A percentile compares a stretch with the other conserved stretches of the same genome.
Evolutionary conservation across 1,140 invertebrate genomes (phyloP).

Genomic region (Campoletis sonorensis): DNA sequence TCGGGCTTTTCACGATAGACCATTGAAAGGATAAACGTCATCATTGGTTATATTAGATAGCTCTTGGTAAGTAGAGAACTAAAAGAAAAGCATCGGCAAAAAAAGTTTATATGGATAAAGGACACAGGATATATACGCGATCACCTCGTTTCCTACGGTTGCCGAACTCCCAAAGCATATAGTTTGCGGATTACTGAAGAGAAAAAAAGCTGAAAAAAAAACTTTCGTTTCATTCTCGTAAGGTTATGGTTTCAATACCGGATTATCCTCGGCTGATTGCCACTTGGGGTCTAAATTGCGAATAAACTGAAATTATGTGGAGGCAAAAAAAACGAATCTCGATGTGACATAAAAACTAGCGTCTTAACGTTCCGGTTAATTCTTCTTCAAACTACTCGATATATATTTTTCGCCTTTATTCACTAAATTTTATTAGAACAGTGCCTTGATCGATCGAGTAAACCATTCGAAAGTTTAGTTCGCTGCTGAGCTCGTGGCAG

Average conservation of each 20-base stretch:
- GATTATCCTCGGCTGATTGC: conserved; percentile 4
- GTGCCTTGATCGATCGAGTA: too few relatives aligned
- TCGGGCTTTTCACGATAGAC: background rate
- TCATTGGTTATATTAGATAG: conserved; percentile 21
- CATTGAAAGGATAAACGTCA: background rate
- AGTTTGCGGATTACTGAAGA: conserved; percentile 3
- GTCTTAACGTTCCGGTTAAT: background rate
- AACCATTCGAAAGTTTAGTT: too few relatives aligned
- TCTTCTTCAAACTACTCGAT: too few relatives aligned
- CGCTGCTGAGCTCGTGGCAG: background rate
- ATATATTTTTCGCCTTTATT: too few relatives aligned
- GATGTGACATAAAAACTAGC: background rate
- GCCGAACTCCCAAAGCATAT: background rate
- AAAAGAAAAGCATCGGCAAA: background rate
- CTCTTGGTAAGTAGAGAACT: background rate
- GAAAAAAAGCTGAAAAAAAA: background rate
- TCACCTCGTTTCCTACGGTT: background rate
- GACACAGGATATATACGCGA: background rate
- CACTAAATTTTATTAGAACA: too few relatives aligned
- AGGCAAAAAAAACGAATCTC: background rate
- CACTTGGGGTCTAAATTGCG: conserved; percentile 4
- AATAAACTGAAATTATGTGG: conserved; percentile 14
- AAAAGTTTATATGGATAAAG: conserved; percentile 1
- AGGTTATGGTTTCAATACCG: background rate
- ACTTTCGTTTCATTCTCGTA: conserved; percentile 12